A percentile compares a stretch with the other conserved stretches of the same genome.
These are phyloP conservation scores for Rhadina sibilatrix DNA, from an alignment of 2,113 vertebrate genomes.

Conservation along the genomic window DNA sequence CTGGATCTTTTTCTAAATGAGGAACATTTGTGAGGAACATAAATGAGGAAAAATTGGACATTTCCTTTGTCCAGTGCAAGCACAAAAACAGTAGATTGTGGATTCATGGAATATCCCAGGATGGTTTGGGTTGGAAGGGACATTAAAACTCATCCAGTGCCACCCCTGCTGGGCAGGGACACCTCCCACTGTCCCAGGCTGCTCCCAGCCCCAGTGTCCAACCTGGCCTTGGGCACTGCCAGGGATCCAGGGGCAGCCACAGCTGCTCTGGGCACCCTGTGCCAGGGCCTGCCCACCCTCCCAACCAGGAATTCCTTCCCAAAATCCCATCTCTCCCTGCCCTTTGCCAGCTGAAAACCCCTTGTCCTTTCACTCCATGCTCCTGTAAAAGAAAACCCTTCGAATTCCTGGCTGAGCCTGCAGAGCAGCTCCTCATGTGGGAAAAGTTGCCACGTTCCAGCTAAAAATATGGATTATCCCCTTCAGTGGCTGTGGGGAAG, in stretches of 20 bases:
- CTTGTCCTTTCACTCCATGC: background rate
- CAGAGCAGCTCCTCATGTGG: background rate
- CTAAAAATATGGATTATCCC: background rate
- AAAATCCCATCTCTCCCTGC: accelerated
- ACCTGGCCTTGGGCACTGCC: background rate
- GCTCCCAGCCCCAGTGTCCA: background rate
- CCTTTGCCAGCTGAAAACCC: background rate
- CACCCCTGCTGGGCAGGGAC: background rate
- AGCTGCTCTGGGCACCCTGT: background rate
- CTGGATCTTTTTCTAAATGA: background rate
- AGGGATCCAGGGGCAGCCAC: background rate
- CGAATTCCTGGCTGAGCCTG: background rate
- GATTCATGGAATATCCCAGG: background rate
- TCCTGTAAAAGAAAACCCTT: background rate
- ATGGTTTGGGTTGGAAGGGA: background rate
- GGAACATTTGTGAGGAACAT: background rate
- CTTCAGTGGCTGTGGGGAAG: background rate
- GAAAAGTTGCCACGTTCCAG: background rate
- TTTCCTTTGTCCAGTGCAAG: background rate
- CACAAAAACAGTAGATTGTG: background rate
- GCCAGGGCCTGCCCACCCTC: accelerated
- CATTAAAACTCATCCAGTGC: accelerated
- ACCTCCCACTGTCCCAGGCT: background rate
- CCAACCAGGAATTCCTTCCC: background rate
- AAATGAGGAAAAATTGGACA: background rate